phyloP scores from a whole-genome alignment of 2,888 invertebrate species.

The Sipha maydis region DNA sequence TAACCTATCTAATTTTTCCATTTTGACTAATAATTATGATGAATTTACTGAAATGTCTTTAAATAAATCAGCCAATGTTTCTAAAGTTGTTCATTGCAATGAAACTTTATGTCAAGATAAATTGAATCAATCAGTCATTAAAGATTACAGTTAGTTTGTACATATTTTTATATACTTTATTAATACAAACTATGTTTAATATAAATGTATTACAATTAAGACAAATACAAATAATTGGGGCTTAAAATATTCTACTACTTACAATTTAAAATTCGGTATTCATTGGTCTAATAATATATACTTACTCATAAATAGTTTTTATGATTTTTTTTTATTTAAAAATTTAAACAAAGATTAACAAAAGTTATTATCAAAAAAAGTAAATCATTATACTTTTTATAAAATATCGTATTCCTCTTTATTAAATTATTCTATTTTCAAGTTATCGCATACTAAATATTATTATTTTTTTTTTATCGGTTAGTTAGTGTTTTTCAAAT shows the following conservation, averaged over 20 bases:
- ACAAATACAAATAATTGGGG: too few species aligned
- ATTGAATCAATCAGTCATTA: not conserved
- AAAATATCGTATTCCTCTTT: not conserved
- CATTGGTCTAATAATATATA: too few species aligned
- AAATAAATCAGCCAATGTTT: slow-evolving; percentile 40
- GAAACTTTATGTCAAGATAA: slow-evolving; percentile 43
- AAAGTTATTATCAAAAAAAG: not conserved
- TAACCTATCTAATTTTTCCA: slow-evolving; percentile 45
- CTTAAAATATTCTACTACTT: too few species aligned
- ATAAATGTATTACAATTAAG: not conserved
- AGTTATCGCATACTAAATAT: not conserved
- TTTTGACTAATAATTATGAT: slow-evolving; percentile 31
- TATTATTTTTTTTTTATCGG: not conserved
- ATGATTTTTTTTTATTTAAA: too few species aligned
- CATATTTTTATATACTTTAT: not conserved
- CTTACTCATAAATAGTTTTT: too few species aligned
- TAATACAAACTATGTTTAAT: not conserved
- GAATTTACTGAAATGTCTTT: slow-evolving; percentile 22
- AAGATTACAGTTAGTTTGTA: slow-evolving; percentile 46
- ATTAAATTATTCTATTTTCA: not conserved
- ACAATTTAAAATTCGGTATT: too few species aligned
- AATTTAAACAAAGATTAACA: not conserved
- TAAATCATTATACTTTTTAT: too few species aligned
- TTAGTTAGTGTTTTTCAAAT: not conserved
- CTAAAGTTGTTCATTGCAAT: slow-evolving; percentile 49